These are phyloP conservation scores for Alloplasta piceator DNA, from an alignment of 2,888 invertebrate genomes.

Conservation along the genomic window DNA sequence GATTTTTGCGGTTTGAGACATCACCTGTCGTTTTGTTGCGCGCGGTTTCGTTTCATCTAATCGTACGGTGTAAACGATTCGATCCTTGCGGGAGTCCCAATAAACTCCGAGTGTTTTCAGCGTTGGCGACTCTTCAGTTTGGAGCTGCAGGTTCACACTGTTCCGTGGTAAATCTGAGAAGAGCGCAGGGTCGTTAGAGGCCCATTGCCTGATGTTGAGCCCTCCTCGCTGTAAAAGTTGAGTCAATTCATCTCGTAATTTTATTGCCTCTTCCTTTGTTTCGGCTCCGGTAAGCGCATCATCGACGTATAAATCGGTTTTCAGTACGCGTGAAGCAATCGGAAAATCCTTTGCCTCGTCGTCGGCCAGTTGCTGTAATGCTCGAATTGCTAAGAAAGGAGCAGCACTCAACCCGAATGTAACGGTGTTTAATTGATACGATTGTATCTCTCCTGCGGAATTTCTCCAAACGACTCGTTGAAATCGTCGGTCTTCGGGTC, in stretches of 20 bases:
- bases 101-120: not conserved
- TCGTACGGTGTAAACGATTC: not conserved
- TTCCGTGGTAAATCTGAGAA: not conserved
- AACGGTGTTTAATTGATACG: slow-evolving; percentile 35
- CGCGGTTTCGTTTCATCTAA: no score
- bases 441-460: not conserved
- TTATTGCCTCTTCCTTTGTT: slow-evolving; percentile 24
- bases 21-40: no score
- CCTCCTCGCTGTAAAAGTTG: slow-evolving; percentile 23
- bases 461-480: slow-evolving; percentile 50
- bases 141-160: slow-evolving; percentile 26
- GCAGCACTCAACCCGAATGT: slow-evolving; percentile 53
- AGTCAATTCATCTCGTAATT: slow-evolving; percentile 11
- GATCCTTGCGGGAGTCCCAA: not conserved
- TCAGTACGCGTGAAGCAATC: slow-evolving; percentile 48
- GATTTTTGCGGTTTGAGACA: no score
- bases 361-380: slow-evolving; percentile 63
- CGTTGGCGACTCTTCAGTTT: not conserved
- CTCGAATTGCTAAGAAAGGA: slow-evolving; percentile 66
- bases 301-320: slow-evolving; percentile 72
- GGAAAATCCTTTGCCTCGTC: slow-evolving; percentile 59
- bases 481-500: slow-evolving; percentile 18
- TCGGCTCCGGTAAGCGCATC: slow-evolving; percentile 66
- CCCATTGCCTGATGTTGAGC: slow-evolving; percentile 13
- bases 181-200: not conserved